Evolutionary conservation across 2,113 vertebrate species (phyloP).

Genomic region (Chaetodon auriga): DNA sequence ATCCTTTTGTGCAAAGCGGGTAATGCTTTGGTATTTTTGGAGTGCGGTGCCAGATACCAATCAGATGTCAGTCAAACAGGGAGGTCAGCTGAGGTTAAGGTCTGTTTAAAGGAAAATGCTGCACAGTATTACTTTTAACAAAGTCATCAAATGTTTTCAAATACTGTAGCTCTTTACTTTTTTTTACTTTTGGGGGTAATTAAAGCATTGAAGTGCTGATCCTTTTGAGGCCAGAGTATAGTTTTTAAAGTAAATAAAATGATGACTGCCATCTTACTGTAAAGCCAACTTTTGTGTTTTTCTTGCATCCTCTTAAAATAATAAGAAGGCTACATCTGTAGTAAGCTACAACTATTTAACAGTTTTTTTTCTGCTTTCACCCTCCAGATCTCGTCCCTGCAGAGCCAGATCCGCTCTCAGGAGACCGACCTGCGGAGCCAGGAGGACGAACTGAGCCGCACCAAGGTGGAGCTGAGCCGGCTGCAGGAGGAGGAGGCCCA

Average conservation of each 20-base stretch:
- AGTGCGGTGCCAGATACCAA: neutral
- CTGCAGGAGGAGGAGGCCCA: constrained; percentile 94
- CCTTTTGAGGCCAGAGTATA: neutral
- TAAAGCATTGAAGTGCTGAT: too few species aligned
- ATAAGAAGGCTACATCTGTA: neutral
- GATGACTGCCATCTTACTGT: neutral
- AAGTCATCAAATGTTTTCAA: neutral
- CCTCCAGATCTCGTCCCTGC: constrained; percentile 92
- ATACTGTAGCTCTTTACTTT: neutral
- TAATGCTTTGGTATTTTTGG: neutral
- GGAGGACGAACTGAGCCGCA: constrained; percentile 91
- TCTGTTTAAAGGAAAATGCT: neutral
- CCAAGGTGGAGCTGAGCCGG: constrained; percentile 89
- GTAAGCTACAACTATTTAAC: neutral
- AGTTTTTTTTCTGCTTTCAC: neutral
- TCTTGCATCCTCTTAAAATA: neutral
- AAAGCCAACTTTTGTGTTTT: neutral
- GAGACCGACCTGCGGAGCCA: constrained; percentile 90
- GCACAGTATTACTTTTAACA: neutral
- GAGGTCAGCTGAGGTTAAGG: neutral
- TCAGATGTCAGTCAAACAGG: neutral
- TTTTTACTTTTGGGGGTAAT: too few species aligned
- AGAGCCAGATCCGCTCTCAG: constrained; percentile 93
- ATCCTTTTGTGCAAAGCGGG: neutral
- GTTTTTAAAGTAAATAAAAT: neutral